Evolutionary conservation across 2,797 vertebrate species (phyloP).

Genomic region (Sebastes steindachneri): DNA sequence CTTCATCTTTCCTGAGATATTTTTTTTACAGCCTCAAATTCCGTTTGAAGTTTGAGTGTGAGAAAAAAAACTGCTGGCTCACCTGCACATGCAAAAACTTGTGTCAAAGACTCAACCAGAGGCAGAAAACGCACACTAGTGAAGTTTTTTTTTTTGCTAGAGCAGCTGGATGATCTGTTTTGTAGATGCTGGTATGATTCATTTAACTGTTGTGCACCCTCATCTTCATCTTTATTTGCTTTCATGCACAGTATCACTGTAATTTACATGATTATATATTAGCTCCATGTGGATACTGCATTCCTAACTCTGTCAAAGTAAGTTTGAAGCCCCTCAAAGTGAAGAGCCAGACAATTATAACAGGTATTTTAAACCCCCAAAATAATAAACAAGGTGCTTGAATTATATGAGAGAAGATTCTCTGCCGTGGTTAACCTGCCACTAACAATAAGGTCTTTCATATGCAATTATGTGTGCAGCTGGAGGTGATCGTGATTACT

Average conservation of each 20-base stretch:
- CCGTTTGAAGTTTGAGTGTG: neutral
- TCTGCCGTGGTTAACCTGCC: neutral
- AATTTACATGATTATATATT: slow-evolving; percentile 37
- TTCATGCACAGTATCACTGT: neutral
- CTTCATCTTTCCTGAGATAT: neutral
- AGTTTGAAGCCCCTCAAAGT: slow-evolving; percentile 19
- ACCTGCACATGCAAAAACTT: slow-evolving; percentile 34
- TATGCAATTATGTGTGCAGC: slow-evolving; percentile 26
- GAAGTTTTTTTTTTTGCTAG: neutral
- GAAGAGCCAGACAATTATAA: slow-evolving; percentile 6
- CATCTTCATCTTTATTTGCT: slow-evolving; percentile 5
- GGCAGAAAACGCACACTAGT: neutral
- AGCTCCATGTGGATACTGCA: slow-evolving; percentile 17
- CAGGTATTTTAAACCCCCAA: slow-evolving; percentile 17
- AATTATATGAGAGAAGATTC: slow-evolving; percentile 5
- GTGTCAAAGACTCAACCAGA: slow-evolving; percentile 10
- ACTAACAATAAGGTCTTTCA: slow-evolving; percentile 28
- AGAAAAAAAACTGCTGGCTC: slow-evolving; percentile 13
- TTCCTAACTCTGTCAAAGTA: slow-evolving; percentile 30
- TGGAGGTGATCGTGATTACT: slow-evolving; percentile 49
- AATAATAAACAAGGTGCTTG: slow-evolving; percentile 19
- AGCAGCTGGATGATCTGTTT: neutral
- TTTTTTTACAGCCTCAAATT: neutral
- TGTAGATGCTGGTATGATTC: neutral
- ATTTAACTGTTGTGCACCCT: slow-evolving; percentile 1